Evolutionary conservation across 2,888 invertebrate genomes (phyloP), one percentile per base, ranked within the genome.

Genomic region (Drosophila setosimentum): DNA sequence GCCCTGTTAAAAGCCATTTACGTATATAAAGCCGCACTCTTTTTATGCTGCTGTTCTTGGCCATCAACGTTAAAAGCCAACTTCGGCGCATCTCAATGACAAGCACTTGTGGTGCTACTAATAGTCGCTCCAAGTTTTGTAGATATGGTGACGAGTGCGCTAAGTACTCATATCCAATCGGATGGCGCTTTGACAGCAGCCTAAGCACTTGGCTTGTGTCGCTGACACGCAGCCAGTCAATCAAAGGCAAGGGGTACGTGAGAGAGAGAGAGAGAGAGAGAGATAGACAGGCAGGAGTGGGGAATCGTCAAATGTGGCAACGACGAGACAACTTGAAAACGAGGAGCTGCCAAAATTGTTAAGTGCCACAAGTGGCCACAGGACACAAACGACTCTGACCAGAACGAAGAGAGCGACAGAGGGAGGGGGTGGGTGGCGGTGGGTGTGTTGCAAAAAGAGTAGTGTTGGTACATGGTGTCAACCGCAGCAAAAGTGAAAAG

Each of bases 321-420:
- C 57, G 57, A 75, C 76, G 71, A 75, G 71, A 78, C 80, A 79
- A 70, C 80, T 75, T 73, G 60, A 75, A 78, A 82, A 69, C 84
- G 80, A 75, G 68, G 68, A 68, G 62, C 54, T 59, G 48, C 61
- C 68, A 76, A 84, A 82, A 80, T 73, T 77, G 80, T 74, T 84
- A 77, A 87, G 82, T 87, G 87, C 80, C 71, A 81, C 74, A 81
- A 79, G 82, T 84, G 77, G 79, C 65, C 76, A 68, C 68, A 70
- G 76, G 65, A 67, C 68, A 72, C 65, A 64, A 72, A 72, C 73
- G 72, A 64, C 72, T 64, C 60, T 58, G 82, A 62, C 68, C 60
- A 73, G 37, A 21, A 49, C 27, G 18, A 45, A 50, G 18, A 64
- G 21, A 1, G 10, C 10, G 32, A 40, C 10, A 49, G 35, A 3